phyloP scores from a whole-genome alignment of 1,140 invertebrate genomes.

The Zaprionus ornatus region DNA sequence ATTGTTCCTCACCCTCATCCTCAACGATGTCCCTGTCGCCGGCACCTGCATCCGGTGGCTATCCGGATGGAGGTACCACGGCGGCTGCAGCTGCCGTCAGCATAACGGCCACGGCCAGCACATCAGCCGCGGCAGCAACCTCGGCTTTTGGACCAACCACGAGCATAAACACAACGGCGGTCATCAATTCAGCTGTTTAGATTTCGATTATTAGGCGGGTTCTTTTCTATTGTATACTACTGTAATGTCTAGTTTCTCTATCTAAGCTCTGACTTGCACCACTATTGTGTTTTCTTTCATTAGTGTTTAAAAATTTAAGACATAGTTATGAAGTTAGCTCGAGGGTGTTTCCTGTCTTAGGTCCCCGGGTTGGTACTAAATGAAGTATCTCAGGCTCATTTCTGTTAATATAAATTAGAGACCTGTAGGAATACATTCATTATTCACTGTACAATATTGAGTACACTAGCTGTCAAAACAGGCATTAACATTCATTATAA shows the following conservation, averaged over 20 bases:
- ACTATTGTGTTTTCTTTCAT: constrained; percentile 55
- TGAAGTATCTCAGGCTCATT: neutral
- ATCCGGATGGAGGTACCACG: constrained; percentile 67
- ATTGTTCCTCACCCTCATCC: constrained; percentile 78
- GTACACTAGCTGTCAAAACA: too few relatives aligned
- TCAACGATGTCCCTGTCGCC: constrained; percentile 78
- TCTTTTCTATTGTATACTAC: constrained; percentile 38
- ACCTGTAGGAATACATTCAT: too few relatives aligned
- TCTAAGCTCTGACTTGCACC: constrained; percentile 55
- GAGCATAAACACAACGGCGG: constrained; percentile 63
- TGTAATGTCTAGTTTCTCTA: constrained; percentile 44
- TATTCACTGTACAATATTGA: too few relatives aligned
- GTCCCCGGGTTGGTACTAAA: neutral
- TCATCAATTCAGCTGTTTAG: constrained; percentile 81
- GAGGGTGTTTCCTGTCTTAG: neutral
- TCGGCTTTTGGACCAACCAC: constrained; percentile 68
- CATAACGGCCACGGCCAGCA: constrained; percentile 73
- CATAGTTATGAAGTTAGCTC: constrained; percentile 30
- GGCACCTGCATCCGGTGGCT: constrained; percentile 67
- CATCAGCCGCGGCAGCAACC: constrained; percentile 47
- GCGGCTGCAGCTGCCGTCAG: constrained; percentile 69
- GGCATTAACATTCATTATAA: too few relatives aligned
- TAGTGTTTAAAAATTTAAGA: constrained; percentile 50
- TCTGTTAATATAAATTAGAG: neutral
- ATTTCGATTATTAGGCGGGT: neutral